Evolutionary conservation across 2,888 invertebrate species (phyloP), one percentile per base, ranked within the genome.

Genomic region (Frankliniella intonsa): DNA sequence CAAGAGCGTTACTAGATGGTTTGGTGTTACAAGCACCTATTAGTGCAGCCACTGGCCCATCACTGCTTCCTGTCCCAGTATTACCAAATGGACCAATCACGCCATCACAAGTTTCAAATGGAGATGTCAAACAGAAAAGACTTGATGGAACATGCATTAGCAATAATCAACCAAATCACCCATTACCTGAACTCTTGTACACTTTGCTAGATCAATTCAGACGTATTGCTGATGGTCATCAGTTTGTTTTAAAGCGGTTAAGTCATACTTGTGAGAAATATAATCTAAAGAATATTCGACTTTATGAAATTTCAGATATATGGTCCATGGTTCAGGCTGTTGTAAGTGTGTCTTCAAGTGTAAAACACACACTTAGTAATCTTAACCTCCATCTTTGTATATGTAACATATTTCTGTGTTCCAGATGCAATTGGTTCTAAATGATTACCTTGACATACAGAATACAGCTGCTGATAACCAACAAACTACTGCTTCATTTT

Each of bases 311-410:
- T 86, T 90, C 93, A 69, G 94, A 96, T 87, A 96, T 95, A 85
- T 97, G 97, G 97, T 92, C 93, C 79, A 94, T 95, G 85, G 94
- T 96, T 65, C 97, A 97, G 88, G 93, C 93, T 87, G 95, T 96
- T 86, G 95, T 96, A 89, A 89, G 92, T 90, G 80, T 55, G 19
- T 69, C 51, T 50, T 19, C 11, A 80, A 65, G 38, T 79, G 69
- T 62, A 51, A 62, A 55, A 8, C 27, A 83, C 25, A 81, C 51
- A 27, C 19, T 25, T 79, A 50, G 11, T 51, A 17, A 80, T 7
- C 38, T 8, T 49, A 22, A 81, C 81, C 80, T 62, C n/a, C 80
- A 55, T 62, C 50, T 17, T 81, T 80, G 62, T 51, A 65, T 22
- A 81, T 69, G 19, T 80, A 51, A 82, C 17, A 50, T 82, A 79